Evolutionary conservation across 2,797 vertebrate species (phyloP), one percentile per base, ranked within the genome.

Genomic region (Choloepus didactylus): DNA sequence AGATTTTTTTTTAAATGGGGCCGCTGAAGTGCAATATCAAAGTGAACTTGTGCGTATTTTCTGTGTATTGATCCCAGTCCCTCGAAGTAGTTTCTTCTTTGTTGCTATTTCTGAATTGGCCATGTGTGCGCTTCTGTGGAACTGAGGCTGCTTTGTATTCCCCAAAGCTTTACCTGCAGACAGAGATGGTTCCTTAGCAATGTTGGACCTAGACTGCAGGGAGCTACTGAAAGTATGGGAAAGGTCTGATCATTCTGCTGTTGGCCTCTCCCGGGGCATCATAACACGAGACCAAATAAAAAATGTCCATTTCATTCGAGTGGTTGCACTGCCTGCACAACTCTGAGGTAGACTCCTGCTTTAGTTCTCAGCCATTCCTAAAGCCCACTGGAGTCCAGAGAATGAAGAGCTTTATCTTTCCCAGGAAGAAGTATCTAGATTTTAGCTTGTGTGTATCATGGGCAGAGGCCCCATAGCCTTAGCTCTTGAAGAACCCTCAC

Each of bases 21-120:
- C 98, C 98, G 97, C 97, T 93, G 94, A 97, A 97, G 98, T 99
- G 98, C 98, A 98, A 98, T 98, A 98, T 97, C 96, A 97, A 96
- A 96, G 97, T 98, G 97, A 95, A 98, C 95, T 79, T 95, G 97
- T 98, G 97, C 97, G 93, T 97, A 97, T 97, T 98, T 97, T 96
- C 95, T 97, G 96, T 98, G 56, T 92, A 81, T 80, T 79, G 81
- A 98, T 97, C 96, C 98, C 96, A 95, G 96, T 98, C 97, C 92
- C 97, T 94, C 91, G 77, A 87, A 97, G 91, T 96, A 97, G 93
- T 96, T 97, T 94, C 91, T 97, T 97, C 83, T 64, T 97, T 95
- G 95, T 98, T 97, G 89, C 93, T 95, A n/a, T 95, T 98, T 98
- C 97, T 77, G 94, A 98, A 98, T 95, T 96, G 96, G 96, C 91